Conservation (phyloP, 2,888 invertebrate species). For the Oxystoma pomonae region DNA sequence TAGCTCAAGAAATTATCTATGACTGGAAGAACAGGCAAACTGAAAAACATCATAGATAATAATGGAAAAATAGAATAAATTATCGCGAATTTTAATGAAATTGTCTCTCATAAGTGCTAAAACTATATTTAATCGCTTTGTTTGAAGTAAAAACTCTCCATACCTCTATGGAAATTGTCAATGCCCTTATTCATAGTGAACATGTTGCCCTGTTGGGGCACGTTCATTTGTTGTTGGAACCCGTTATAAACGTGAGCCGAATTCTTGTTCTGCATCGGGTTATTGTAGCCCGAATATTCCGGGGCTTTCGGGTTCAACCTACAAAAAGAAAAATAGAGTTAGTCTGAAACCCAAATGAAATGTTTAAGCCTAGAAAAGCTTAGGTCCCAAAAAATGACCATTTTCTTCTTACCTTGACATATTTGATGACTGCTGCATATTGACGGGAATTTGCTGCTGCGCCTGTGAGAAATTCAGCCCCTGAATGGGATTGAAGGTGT, state of each 20-base stretch:
- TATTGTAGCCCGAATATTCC: constrained; percentile 60
- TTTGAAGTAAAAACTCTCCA: too few relatives aligned
- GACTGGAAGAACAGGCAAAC: too few relatives aligned
- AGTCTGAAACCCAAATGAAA: too few relatives aligned
- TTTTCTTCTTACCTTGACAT: constrained; percentile 39
- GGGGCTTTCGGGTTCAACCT: constrained; percentile 74
- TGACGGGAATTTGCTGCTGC: constrained; percentile 31
- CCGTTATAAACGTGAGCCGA: constrained; percentile 35
- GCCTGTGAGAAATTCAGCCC: constrained; percentile 42
- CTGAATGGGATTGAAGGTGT: constrained; percentile 38
- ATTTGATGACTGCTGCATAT: constrained; percentile 26
- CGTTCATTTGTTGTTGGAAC: constrained; percentile 27
- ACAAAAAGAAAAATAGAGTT: constrained; percentile 53
- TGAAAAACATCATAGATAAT: too few relatives aligned
- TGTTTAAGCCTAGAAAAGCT: too few relatives aligned
- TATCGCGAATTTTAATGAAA: too few relatives aligned
- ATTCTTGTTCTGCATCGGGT: constrained; percentile 33
- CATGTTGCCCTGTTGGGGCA: constrained; percentile 28
- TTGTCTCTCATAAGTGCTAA: too few relatives aligned
- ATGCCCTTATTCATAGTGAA: constrained; percentile 27
- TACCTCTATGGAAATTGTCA: constrained; percentile 10
- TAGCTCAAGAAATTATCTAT: too few relatives aligned
- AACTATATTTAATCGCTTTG: too few relatives aligned
- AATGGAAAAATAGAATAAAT: too few relatives aligned
- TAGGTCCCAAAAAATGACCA: too few relatives aligned